Base-by-base conservation (phyloP, 2,888 invertebrate genomes). In the Julus scanicus region DNA sequence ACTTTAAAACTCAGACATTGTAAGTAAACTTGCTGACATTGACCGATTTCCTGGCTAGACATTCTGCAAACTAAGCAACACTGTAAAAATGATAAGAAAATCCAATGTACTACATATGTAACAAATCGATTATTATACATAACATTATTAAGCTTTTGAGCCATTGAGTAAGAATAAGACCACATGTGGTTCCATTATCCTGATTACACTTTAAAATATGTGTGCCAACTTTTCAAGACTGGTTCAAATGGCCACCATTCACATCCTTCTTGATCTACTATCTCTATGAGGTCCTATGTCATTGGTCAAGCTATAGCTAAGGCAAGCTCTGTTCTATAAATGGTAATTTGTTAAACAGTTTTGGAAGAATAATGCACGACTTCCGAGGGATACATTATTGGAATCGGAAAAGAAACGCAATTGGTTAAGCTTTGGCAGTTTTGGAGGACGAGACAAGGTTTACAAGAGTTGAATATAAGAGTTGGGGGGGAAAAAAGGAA, bases 341-440 rank as follows among this genome's bases (percentile, higher is more conserved):
- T 71, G 71, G 71, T 71, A 71, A 71, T 71, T 63, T 63, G 9
- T 20, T 63, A 63, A 63, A 15, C 20, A 71, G 6, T 71, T 6
- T 20, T 8, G n/a, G 8, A 63, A 29, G 71, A 71, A 29, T 9
- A 71, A 71, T 71, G 71, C 29, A 3, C 20, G n/a, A n/a, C 6
- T 6, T 29, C 29, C 29, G 1, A 29, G n/a, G 29, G 71, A 71
- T 71, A 71, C 71, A n/a, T 71, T 71, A 20, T 71, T 29, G 9
- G 71, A 71, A 9, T 29, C 29, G 71, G 71, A 71, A 29, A 71
- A 71, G 71, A 11, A 71, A 29, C 9, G 20, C 71, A 6, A 71
- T 71, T 71, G 71, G 71, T 71, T 71, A 71, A 71, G 71, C 71
- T 71, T 71, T 71, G 20, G 63, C 63, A 20, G 63, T 63, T 63